These are phyloP conservation scores for Hipposideros armiger DNA, from an alignment of 2,113 vertebrate genomes.

Conservation along the genomic window DNA sequence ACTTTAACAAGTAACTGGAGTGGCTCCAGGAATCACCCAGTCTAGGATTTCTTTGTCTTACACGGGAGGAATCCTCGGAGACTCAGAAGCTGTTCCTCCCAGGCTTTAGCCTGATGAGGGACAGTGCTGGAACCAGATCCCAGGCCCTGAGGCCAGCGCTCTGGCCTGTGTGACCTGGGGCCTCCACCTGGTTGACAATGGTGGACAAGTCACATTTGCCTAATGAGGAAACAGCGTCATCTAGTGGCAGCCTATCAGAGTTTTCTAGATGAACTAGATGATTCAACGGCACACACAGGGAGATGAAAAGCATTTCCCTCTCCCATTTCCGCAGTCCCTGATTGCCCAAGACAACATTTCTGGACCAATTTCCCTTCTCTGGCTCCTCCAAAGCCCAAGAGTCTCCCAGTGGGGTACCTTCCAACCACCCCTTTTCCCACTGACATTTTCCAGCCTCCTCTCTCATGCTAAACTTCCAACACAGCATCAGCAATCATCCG, in stretches of 20 bases:
- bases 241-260: constrained; percentile 59
- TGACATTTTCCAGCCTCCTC: background rate
- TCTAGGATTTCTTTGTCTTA: background rate
- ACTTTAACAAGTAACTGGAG: background rate
- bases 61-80: background rate
- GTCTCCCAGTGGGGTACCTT: background rate
- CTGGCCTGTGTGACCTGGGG: background rate
- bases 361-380: background rate
- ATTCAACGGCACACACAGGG: background rate
- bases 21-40: background rate
- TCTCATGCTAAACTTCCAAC: background rate
- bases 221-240: constrained; percentile 72
- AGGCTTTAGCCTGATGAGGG: background rate
- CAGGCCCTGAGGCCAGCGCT: background rate
- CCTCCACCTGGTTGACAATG: fast-evolving
- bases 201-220: background rate
- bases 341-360: background rate
- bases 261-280: background rate
- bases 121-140: background rate
- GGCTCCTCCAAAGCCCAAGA: background rate
- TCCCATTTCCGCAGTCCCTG: background rate
- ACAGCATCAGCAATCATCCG: background rate
- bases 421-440: background rate
- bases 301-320: background rate
- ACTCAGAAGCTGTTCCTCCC: background rate